Evolutionary conservation across 2,797 vertebrate species (phyloP), one percentile per base, ranked within the genome.

Genomic region (Limosa lapponica): DNA sequence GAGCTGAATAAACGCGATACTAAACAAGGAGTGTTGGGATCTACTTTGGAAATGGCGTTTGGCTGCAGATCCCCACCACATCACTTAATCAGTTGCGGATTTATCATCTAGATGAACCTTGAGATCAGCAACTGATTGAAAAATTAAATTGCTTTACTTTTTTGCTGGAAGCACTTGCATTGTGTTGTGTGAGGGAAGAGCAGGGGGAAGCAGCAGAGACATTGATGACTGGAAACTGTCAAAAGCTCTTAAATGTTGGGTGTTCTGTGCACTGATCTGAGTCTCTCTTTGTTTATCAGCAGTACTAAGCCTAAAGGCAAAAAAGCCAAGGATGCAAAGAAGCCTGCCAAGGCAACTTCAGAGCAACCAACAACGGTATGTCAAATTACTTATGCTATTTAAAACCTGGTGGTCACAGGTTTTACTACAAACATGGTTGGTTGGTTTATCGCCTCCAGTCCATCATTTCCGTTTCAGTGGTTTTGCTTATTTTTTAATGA

Each of bases 281-380:
- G 6, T 87, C 90, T 96, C 64, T 70, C 62, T 90, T 70, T 96
- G 36, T 72, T 27, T 96, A 65, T 52, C 95, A 99, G 98, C 97
- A 97, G 97, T 77, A 95, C 94, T 72, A 99, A 98, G 96, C 95
- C 97, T 5, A 99, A 99, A 97, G 98, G 96, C 61, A 99, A 99
- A 96, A 99, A 99, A 97, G 97, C 98, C 87, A 99, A 99, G 97
- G 99, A 99, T 43, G 93, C 82, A 82, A 98, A 98, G 46, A 99
- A 99, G 79, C 97, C 95, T 59, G 88, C 84, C 66, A 98, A 98
- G 39, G 55, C 95, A 51, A 96, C 97, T 83, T 95, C 92, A 70
- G 99, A 99, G 16, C 89, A 87, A 28, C 64, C 94, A 70, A 43
- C 97, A 77, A 90, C 48, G 98, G 99, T 99, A 98, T 30, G 97